Percentiles rank a stretch among this genome's conserved stretches.
These are phyloP conservation scores for Seira musarum DNA, from an alignment of 2,888 invertebrate species.

Conservation along the genomic window DNA sequence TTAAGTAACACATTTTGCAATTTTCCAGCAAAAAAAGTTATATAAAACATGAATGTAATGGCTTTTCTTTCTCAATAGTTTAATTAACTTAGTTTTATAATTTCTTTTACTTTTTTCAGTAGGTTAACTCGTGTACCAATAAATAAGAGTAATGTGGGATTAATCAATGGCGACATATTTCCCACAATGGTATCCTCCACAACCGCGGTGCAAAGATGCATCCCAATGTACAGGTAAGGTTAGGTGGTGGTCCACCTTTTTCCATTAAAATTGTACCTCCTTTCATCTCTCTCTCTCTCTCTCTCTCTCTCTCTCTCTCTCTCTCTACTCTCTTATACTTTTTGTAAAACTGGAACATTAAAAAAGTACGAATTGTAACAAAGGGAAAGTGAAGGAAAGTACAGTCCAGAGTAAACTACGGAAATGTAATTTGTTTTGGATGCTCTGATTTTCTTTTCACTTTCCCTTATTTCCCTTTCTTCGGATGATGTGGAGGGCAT, in stretches of 20 bases:
- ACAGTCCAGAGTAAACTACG: constrained; percentile 29
- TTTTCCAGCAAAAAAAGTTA: constrained; percentile 28
- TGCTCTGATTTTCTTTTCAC: constrained; percentile 50
- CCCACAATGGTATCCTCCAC: constrained; percentile 70
- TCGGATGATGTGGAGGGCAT: constrained; percentile 29
- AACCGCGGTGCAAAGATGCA: constrained; percentile 70
- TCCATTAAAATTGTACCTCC: constrained; percentile 6
- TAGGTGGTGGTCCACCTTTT: constrained; percentile 8
- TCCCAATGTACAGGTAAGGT: constrained; percentile 70
- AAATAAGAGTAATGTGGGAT: constrained; percentile 70
- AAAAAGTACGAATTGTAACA: background rate
- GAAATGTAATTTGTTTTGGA: constrained; percentile 57
- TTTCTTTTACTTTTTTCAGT: constrained; percentile 61
- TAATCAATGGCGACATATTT: constrained; percentile 70
- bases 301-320: too few relatives aligned
- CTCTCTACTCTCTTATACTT: background rate
- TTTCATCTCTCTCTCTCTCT: too few relatives aligned
- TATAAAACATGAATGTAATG: constrained; percentile 32
- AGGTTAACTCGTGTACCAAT: constrained; percentile 70
- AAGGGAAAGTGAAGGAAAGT: constrained; percentile 6
- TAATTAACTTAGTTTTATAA: constrained; percentile 61
- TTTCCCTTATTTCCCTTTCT: constrained; percentile 19
- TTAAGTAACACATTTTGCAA: background rate
- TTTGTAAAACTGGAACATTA: background rate
- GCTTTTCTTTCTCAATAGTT: constrained; percentile 51